These are phyloP conservation scores for Coleophora flavipennella DNA, from an alignment of 2,888 invertebrate species.

Conservation along the genomic window DNA sequence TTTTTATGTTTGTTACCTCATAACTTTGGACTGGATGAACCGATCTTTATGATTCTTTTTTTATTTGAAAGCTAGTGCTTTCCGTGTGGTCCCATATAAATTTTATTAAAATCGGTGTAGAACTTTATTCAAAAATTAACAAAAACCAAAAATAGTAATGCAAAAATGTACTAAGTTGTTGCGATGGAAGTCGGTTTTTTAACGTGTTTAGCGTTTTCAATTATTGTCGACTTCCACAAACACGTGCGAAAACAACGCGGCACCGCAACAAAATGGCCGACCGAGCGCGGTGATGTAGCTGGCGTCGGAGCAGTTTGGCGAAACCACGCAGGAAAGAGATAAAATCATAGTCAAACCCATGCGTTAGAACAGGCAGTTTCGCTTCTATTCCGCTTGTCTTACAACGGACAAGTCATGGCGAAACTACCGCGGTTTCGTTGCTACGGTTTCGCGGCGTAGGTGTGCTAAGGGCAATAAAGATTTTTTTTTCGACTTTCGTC, in stretches of 20 bases:
- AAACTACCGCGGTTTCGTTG: constrained; percentile 6
- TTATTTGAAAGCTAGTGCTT: no score
- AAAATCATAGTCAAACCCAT: constrained; percentile 2
- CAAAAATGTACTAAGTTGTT: no score
- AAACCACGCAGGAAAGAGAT: constrained; percentile 1
- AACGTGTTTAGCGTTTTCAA: constrained; percentile 8
- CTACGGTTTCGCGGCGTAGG: constrained; percentile 7
- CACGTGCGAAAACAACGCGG: constrained; percentile 10
- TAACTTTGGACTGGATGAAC: no score
- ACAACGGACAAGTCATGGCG: constrained; percentile 1
- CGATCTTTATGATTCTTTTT: no score
- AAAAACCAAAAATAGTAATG: no score
- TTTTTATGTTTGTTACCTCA: no score
- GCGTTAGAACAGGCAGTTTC: constrained; percentile 6
- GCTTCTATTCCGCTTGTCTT: constrained; percentile 2
- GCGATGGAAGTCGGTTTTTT: no score
- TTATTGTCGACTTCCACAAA: constrained; percentile 12
- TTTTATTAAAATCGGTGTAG: no score
- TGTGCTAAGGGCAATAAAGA: constrained; percentile 2
- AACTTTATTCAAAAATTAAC: no score
- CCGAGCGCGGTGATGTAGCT: constrained; percentile 8
- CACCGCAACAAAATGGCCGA: constrained; percentile 11
- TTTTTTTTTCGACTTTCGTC: no score
- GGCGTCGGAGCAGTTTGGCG: constrained; percentile 6
- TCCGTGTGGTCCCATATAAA: no score